These are phyloP conservation scores for Kuschelorhynchus macadamiae DNA, from an alignment of 2,888 invertebrate species.

Conservation along the genomic window DNA sequence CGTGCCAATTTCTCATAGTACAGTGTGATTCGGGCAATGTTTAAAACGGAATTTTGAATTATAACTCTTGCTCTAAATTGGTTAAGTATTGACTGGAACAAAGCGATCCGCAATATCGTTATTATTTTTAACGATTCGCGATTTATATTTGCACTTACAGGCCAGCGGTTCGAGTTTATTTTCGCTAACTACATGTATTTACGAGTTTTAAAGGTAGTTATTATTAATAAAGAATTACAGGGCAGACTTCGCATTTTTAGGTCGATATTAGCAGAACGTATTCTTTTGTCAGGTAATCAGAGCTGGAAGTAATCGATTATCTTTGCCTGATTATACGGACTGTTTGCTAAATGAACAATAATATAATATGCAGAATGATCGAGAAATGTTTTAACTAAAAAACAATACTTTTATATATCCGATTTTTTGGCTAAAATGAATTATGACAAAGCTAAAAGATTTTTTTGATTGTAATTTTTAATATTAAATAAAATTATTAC, in stretches of 20 bases:
- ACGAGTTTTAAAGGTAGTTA: conserved; percentile 44
- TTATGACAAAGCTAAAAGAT: too few species aligned
- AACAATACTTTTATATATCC: too few species aligned
- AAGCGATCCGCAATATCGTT: conserved; percentile 48
- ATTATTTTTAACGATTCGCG: conserved; percentile 50
- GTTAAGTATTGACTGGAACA: conserved; percentile 43
- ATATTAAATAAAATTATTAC: too few species aligned
- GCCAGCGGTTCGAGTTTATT: conserved; percentile 43
- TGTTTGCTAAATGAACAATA: too few species aligned
- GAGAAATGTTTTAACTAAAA: too few species aligned
- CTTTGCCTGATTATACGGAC: too few species aligned
- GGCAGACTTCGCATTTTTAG: conserved; percentile 7
- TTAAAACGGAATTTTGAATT: conserved; percentile 28
- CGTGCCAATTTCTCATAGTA: background rate
- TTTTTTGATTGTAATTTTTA: too few species aligned
- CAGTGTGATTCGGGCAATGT: background rate
- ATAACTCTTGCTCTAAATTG: conserved; percentile 33
- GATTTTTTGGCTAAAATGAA: too few species aligned
- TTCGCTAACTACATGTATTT: conserved; percentile 50
- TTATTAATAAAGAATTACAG: conserved; percentile 44
- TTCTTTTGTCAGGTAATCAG: too few species aligned
- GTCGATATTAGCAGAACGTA: background rate
- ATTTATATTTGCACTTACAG: conserved; percentile 48
- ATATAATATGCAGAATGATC: too few species aligned
- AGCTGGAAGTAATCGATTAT: too few species aligned